Evolutionary conservation across 2,113 vertebrate species (phyloP).

Genomic region (Anas platyrhynchos): DNA sequence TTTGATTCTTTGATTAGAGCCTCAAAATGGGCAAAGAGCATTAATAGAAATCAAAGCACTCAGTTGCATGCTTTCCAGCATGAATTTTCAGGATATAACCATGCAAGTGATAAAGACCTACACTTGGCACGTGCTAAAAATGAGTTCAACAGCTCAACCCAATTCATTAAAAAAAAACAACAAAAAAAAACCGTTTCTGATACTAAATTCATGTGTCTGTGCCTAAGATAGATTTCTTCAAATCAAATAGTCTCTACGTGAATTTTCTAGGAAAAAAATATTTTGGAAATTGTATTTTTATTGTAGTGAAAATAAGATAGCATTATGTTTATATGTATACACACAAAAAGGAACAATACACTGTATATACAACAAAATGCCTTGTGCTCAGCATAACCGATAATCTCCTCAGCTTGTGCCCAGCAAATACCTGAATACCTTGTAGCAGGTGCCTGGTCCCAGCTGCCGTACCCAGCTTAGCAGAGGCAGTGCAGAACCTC

Average conservation of each 20-base stretch:
- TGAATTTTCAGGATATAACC: background rate
- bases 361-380: slow-evolving; percentile 32
- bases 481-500: background rate
- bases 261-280: background rate
- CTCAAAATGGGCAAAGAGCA: background rate
- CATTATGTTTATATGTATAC: background rate
- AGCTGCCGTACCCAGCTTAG: background rate
- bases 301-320: slow-evolving; percentile 61
- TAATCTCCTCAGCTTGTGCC: background rate
- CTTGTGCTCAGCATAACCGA: background rate
- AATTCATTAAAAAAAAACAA: background rate
- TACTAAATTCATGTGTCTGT: background rate
- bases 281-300: slow-evolving; percentile 62
- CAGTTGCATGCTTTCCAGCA: background rate
- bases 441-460: background rate
- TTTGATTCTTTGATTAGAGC: background rate
- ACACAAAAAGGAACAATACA: slow-evolving; percentile 22
- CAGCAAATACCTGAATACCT: background rate
- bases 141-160: background rate
- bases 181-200: background rate
- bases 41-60: background rate
- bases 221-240: background rate
- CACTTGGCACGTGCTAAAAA: background rate
- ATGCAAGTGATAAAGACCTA: background rate
- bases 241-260: background rate